phyloP scores from a whole-genome alignment of 2,797 vertebrate species.

The Molossus alvarezi region DNA sequence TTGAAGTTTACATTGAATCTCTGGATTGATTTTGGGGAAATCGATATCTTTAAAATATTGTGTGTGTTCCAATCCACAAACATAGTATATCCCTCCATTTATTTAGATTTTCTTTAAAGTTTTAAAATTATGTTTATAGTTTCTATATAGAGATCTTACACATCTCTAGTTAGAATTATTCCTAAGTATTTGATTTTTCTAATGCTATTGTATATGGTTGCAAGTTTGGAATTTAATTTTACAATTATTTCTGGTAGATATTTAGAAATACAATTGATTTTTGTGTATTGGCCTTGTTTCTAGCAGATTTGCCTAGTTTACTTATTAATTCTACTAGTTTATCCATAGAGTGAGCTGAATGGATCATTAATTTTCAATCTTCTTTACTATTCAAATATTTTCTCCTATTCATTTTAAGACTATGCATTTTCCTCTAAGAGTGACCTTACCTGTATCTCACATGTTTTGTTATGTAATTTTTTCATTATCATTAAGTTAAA shows the following conservation, averaged over 20 bases:
- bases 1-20: not conserved
- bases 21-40: not conserved
- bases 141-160: not conserved
- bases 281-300: not conserved
- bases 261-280: slow-evolving; percentile 32
- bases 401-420: slow-evolving; percentile 24
- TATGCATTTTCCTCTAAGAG: not conserved
- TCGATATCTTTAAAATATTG: not conserved
- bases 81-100: not conserved
- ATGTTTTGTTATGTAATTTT: slow-evolving; percentile 2
- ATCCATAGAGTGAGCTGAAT: not conserved
- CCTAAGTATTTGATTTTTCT: slow-evolving; percentile 2
- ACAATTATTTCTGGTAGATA: not conserved
- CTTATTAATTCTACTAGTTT: not conserved
- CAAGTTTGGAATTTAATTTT: slow-evolving; percentile 25
- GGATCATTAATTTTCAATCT: not conserved
- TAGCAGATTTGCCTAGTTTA: not conserved
- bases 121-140: not conserved
- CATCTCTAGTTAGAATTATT: slow-evolving; percentile 36
- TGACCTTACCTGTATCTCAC: not conserved
- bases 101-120: slow-evolving; percentile 24
- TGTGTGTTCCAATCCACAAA: not conserved
- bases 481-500: slow-evolving; percentile 41
- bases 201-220: not conserved
- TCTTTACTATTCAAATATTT: not conserved